Conservation (phyloP, 2,888 invertebrate species). For the Epinotia brunnichana region DNA sequence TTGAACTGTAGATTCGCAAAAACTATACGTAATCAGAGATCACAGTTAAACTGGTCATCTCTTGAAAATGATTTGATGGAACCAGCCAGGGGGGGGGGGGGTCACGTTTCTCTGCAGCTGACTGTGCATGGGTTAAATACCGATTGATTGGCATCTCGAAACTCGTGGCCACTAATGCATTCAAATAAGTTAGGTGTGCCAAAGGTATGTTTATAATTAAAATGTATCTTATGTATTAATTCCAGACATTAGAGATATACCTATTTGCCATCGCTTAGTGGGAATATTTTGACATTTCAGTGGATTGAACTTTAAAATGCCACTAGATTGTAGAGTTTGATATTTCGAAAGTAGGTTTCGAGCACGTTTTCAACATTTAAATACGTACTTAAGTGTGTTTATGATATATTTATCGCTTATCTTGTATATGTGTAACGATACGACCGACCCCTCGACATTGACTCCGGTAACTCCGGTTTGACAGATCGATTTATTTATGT, state of each 20-base stretch:
- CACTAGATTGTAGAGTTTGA: slow-evolving; percentile 45
- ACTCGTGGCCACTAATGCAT: too few relatives aligned
- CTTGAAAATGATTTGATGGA: too few relatives aligned
- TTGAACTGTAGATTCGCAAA: not conserved
- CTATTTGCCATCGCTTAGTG: slow-evolving; percentile 21
- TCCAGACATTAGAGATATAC: too few relatives aligned
- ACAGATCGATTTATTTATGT: slow-evolving; percentile 1
- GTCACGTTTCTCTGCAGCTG: too few relatives aligned
- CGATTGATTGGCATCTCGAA: too few relatives aligned
- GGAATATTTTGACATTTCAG: slow-evolving; percentile 53
- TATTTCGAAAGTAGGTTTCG: slow-evolving; percentile 43
- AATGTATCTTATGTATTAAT: too few relatives aligned
- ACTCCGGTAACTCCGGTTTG: slow-evolving; percentile 16
- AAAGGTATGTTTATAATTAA: too few relatives aligned
- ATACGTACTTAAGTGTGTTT: slow-evolving; percentile 3
- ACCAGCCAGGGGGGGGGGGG: too few relatives aligned
- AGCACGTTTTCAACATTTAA: slow-evolving; percentile 50
- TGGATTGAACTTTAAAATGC: slow-evolving; percentile 54
- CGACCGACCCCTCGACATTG: slow-evolving; percentile 24
- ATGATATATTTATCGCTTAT: slow-evolving; percentile 27
- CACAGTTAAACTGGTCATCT: too few relatives aligned
- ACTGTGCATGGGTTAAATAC: too few relatives aligned
- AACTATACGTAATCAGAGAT: not conserved
- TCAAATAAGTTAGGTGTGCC: too few relatives aligned
- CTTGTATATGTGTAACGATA: slow-evolving; percentile 13